Evolutionary conservation across 2,888 invertebrate species (phyloP).

Genomic region (Onchidella celtica): DNA sequence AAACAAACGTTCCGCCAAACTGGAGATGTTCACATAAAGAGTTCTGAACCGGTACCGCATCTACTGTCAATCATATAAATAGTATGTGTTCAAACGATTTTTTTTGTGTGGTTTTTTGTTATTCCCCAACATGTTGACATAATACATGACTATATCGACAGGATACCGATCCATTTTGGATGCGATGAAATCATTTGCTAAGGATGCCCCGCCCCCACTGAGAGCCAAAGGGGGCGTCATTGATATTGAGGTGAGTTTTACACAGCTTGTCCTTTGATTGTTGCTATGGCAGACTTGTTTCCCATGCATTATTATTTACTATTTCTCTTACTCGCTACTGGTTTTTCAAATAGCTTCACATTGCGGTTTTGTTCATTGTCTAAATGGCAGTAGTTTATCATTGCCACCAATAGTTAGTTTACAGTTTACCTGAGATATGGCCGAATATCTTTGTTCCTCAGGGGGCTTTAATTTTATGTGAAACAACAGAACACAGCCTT

Average conservation of each 20-base stretch:
- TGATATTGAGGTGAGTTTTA: conserved; percentile 76
- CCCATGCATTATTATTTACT: not conserved
- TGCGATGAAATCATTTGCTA: conserved; percentile 88
- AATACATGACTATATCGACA: conserved; percentile 37
- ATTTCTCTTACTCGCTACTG: not conserved
- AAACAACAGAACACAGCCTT: no score
- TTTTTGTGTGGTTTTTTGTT: not conserved
- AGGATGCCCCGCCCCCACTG: conserved; percentile 52
- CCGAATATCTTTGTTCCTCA: no score
- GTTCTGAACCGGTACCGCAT: not conserved
- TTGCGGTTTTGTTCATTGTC: no score
- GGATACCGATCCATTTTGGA: conserved; percentile 90
- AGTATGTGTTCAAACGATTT: no score
- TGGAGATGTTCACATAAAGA: no score
- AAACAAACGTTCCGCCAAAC: no score
- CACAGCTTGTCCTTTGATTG: not conserved
- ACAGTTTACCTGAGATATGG: no score
- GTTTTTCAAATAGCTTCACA: no score
- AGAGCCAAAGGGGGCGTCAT: conserved; percentile 51
- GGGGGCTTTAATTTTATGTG: no score
- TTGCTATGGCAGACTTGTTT: not conserved
- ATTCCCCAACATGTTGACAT: not conserved
- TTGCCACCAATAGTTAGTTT: no score
- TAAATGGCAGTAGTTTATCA: no score
- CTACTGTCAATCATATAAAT: not conserved